Percentiles rank a stretch among this genome's conserved stretches.
Evolutionary conservation across 1,140 invertebrate genomes (phyloP).

Genomic region (Mamestra configurata): DNA sequence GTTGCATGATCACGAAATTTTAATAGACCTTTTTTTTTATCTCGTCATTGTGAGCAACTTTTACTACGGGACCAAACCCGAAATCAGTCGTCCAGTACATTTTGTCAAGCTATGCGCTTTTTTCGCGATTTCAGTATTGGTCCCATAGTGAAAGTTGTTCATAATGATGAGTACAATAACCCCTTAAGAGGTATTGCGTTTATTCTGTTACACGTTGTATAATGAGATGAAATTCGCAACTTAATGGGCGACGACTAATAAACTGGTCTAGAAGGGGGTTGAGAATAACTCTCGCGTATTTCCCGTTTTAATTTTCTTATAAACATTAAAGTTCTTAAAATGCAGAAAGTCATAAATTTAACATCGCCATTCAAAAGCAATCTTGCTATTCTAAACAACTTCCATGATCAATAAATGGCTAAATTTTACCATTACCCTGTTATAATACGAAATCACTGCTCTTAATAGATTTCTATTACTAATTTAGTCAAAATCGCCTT

Average conservation of each 20-base stretch:
- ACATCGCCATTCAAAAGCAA: background rate
- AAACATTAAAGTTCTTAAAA: background rate
- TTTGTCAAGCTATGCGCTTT: too few relatives aligned
- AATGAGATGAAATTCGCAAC: background rate
- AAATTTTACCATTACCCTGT: background rate
- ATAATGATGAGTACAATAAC: too few relatives aligned
- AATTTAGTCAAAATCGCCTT: background rate
- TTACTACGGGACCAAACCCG: too few relatives aligned
- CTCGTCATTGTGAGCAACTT: too few relatives aligned
- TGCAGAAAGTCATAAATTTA: conserved; percentile 10
- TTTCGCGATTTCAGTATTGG: too few relatives aligned
- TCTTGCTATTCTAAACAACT: background rate
- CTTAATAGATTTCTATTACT: background rate
- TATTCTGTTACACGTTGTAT: background rate
- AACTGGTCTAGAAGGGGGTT: background rate
- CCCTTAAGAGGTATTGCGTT: too few relatives aligned
- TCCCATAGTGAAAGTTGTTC: too few relatives aligned
- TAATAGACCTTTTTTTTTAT: too few relatives aligned
- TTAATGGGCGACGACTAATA: background rate
- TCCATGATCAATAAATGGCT: background rate
- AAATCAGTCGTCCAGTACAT: too few relatives aligned
- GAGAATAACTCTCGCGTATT: too few relatives aligned
- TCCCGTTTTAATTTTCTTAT: too few relatives aligned
- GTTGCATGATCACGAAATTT: too few relatives aligned
- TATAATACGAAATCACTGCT: background rate